Evolutionary conservation across 2,113 vertebrate genomes (phyloP), one percentile per base, ranked within the genome.

Genomic region (Etheostoma spectabile): DNA sequence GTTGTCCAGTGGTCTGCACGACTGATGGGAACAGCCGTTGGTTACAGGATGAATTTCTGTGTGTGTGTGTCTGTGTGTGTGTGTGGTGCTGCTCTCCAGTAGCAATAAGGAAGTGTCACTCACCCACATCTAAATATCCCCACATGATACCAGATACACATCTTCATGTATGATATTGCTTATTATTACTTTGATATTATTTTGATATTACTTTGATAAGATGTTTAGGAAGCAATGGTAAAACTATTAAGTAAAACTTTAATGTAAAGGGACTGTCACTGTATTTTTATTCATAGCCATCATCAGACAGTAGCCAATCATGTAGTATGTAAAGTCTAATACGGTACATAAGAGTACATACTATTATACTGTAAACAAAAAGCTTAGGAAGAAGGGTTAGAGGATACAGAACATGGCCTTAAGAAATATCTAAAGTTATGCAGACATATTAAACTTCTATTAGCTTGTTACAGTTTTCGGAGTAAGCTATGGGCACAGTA

Each of bases 1-100:
- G 68, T 74, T 84, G 79, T 66, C 57, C 52, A 22, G 24, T 6
- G 27, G 18, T 48, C 22, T 77, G 45, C 70, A 74, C 70, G 52
- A 86, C 56, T 19, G 59, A 73, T 48, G 63, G 15, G n/a, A 55
- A 69, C 49, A 68, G 52, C 0, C 24, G n/a, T 66, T 72, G 49
- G 46, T 60, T 55, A n/a, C 4, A 27, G 68, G 27, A 19, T 13
- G 14, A 38, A 38, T 8, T 38, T 38, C 2, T 63, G n/a, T 65
- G 18, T 51, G 4, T 48, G 19, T 16, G 13, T 62, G 30, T 53
- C n/a, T 72, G 22, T 72, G 42, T n/a, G 68, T 11, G 21, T 42
- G 51, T 24, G 21, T 53, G 42, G 63, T 24, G 42, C 18, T 5
- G 8, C 8, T 42, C 19, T 45, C 16, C 35, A 45, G 13, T 8